Evolutionary conservation across 2,113 vertebrate species (phyloP), one percentile per base, ranked within the genome.

Genomic region (Sander lucioperca): DNA sequence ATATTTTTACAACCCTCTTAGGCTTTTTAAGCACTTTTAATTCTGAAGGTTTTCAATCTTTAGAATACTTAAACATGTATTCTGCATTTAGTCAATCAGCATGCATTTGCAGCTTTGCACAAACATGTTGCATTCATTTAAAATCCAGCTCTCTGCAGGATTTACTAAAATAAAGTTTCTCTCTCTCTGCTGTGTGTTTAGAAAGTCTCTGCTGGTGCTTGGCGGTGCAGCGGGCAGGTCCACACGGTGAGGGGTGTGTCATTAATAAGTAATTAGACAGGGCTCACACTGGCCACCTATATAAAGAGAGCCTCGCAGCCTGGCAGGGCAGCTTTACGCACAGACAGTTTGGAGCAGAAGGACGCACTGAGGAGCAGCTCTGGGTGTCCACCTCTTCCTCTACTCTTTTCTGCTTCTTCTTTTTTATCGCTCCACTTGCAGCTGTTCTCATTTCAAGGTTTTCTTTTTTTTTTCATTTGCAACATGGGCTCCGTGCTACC

Each of bases 201-300:
- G 36, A 30, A 61, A 64, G 61, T 56, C 12, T 57, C 21, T 68
- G 73, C 48, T 33, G 58, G 66, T 75, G 45, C 39, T 76, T n/a
- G 7, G 63, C 18, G n/a, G 25, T 48, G 89, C 91, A 83, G 94
- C 89, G 78, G 75, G 92, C 95, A 91, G 95, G 94, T 95, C 96
- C 96, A 93, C 89, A 74, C 93, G 94, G 95, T 95, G 96, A 97
- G 96, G 96, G 95, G 93, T 94, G 96, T 96, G 96, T 96, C 97
- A 97, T 98, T 97, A 98, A 97, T 98, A 97, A 97, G 96, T 97
- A 97, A 98, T 98, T 97, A 97, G 97, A 95, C 95, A 86, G 90
- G 95, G 97, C 97, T 96, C 96, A 96, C 92, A 79, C 87, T 92
- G 91, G 94, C 94, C 95, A 94, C 95, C 92, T 97, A 97, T 98